Evolutionary conservation across 2,888 invertebrate species (phyloP).

Genomic region (Tinea pellionella): DNA sequence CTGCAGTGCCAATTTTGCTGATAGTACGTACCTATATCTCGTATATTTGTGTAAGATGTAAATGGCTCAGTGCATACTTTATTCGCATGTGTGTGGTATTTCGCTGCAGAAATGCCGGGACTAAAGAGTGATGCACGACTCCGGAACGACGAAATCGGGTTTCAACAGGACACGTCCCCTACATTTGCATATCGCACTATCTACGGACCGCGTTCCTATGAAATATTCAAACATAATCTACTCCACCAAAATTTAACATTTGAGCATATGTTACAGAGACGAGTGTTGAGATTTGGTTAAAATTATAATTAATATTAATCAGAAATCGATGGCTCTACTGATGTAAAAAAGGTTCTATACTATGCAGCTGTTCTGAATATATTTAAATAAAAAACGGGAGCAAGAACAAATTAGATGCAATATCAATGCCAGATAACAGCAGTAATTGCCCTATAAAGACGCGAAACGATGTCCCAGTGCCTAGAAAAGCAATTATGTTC

Average conservation of each 20-base stretch:
- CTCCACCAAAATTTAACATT: constrained; percentile 23
- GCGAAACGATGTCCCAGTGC: constrained; percentile 58
- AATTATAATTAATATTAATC: constrained; percentile 2
- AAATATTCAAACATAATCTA: constrained; percentile 39
- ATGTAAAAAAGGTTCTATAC: neutral
- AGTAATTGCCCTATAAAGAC: constrained; percentile 65
- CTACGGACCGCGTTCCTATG: constrained; percentile 26
- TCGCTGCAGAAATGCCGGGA: constrained; percentile 17
- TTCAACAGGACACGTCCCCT: constrained; percentile 33
- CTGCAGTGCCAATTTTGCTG: too few relatives aligned
- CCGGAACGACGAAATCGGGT: constrained; percentile 28
- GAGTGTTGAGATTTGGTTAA: neutral
- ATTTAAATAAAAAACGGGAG: constrained; percentile 24
- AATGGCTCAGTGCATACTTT: constrained; percentile 1
- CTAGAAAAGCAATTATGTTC: constrained; percentile 57
- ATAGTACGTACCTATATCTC: too few relatives aligned
- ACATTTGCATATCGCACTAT: constrained; percentile 35
- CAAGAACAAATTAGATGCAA: constrained; percentile 63
- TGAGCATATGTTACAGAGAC: constrained; percentile 20
- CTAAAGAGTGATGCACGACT: constrained; percentile 31
- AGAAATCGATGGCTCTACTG: neutral
- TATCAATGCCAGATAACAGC: constrained; percentile 66
- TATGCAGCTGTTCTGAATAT: neutral
- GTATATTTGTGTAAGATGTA: neutral
- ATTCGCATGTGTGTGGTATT: constrained; percentile 5